These are phyloP conservation scores for Drosophila nigricruria DNA, from an alignment of 2,888 invertebrate species.

Conservation along the genomic window DNA sequence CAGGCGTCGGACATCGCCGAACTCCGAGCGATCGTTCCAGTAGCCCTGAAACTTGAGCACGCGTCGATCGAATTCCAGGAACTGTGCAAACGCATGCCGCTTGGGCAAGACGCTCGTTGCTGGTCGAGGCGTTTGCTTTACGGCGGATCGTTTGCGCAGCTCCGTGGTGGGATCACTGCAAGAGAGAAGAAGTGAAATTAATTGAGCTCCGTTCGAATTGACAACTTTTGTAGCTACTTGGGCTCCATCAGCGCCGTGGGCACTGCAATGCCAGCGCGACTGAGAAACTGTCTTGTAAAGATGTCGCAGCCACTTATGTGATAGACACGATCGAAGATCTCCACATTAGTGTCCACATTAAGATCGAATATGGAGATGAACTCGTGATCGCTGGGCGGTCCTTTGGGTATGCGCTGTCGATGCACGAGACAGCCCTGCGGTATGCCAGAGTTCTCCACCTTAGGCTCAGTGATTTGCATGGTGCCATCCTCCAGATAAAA, in stretches of 20 bases:
- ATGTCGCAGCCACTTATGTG: conserved; percentile 94
- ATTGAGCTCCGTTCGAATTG: neutral
- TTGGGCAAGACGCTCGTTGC: conserved; percentile 83
- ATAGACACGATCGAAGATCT: conserved; percentile 92
- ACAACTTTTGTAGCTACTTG: conserved; percentile 80
- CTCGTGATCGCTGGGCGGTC: conserved; percentile 89
- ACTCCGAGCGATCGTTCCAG: conserved; percentile 94
- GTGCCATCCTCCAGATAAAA: conserved; percentile 97
- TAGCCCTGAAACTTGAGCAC: conserved; percentile 92
- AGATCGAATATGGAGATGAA: conserved; percentile 94
- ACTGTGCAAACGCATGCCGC: conserved; percentile 90
- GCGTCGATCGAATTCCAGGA: conserved; percentile 92
- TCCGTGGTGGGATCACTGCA: conserved; percentile 86
- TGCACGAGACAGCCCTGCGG: conserved; percentile 93
- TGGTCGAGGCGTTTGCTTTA: conserved; percentile 55
- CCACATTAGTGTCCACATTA: conserved; percentile 92
- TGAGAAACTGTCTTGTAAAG: conserved; percentile 94
- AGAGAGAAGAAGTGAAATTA: neutral
- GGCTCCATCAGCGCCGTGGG: conserved; percentile 89
- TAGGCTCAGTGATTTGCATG: conserved; percentile 93
- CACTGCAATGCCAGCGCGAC: conserved; percentile 93
- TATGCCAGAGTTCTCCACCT: conserved; percentile 93
- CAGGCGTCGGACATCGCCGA: conserved; percentile 91
- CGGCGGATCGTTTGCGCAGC: conserved; percentile 82
- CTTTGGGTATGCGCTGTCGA: conserved; percentile 92